Percentiles rank a stretch among this genome's conserved stretches.
Evolutionary conservation across 2,797 vertebrate genomes (phyloP).

Genomic region (Sebastes trivittatus): DNA sequence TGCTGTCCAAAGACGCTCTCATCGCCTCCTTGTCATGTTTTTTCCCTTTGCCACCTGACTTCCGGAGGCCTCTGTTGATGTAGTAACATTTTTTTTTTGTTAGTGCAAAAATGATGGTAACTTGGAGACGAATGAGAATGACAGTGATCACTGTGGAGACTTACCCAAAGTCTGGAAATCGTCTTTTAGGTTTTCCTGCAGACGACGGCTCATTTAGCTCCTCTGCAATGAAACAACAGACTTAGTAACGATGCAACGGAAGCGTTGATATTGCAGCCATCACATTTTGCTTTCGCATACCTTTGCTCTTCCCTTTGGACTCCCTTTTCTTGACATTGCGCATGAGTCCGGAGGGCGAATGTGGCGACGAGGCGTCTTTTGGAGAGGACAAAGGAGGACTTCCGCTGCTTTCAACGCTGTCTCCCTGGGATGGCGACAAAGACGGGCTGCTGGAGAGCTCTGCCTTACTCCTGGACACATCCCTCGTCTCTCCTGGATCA

Average conservation of each 20-base stretch:
- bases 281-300: slow-evolving; percentile 60
- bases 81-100: background rate
- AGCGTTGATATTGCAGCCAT: background rate
- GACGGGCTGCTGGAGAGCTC: slow-evolving; percentile 74
- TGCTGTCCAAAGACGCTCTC: slow-evolving; percentile 91
- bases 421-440: slow-evolving; percentile 78
- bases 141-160: slow-evolving; percentile 20
- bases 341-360: slow-evolving; percentile 81
- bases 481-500: slow-evolving; percentile 67
- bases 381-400: slow-evolving; percentile 74
- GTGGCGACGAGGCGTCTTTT: slow-evolving; percentile 79
- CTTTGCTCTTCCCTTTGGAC: slow-evolving; percentile 87
- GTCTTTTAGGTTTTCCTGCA: slow-evolving; percentile 87
- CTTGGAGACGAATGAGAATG: background rate
- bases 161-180: slow-evolving; percentile 95
- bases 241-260: background rate
- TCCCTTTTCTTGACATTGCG: slow-evolving; percentile 88
- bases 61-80: slow-evolving; percentile 87
- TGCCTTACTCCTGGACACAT: slow-evolving; percentile 52
- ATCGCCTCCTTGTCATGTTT: slow-evolving; percentile 90
- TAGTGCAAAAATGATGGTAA: background rate
- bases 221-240: slow-evolving; percentile 75
- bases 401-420: slow-evolving; percentile 77
- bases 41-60: slow-evolving; percentile 94
- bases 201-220: slow-evolving; percentile 83